A percentile compares a stretch with the other conserved stretches of the same genome.
These are phyloP conservation scores for Lontra canadensis DNA, from an alignment of 2,113 vertebrate species.

Conservation along the genomic window DNA sequence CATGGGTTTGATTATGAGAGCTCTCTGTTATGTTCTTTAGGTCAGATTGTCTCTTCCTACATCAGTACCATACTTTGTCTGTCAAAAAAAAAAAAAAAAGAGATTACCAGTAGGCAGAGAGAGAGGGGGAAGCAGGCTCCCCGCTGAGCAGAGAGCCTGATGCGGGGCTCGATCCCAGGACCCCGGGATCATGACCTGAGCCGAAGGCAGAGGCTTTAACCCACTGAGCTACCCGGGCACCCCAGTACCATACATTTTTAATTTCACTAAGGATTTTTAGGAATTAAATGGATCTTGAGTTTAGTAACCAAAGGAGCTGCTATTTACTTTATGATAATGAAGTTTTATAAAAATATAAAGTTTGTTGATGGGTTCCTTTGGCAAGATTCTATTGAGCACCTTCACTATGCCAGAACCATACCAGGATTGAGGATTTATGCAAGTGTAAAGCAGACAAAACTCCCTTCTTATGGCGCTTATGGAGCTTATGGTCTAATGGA, in stretches of 20 bases:
- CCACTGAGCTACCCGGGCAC: too few species aligned
- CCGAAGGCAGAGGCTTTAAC: too few species aligned
- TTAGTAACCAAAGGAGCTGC: not conserved
- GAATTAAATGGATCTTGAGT: conserved; percentile 7
- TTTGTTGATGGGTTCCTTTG: not conserved
- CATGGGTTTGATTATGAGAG: not conserved
- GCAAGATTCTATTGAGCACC: not conserved
- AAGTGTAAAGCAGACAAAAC: conserved; percentile 14
- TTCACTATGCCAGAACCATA: not conserved
- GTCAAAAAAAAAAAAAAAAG: too few species aligned
- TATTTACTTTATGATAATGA: not conserved
- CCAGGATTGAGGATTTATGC: not conserved
- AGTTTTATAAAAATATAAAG: conserved; percentile 34
- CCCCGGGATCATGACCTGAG: too few species aligned
- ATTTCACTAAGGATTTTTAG: conserved; percentile 35
- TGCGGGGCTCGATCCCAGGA: too few species aligned
- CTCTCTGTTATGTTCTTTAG: not conserved
- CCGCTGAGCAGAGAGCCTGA: too few species aligned
- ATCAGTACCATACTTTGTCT: not conserved
- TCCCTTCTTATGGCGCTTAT: not conserved
- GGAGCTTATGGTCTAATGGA: not conserved
- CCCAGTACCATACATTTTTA: not conserved
- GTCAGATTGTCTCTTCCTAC: not conserved
- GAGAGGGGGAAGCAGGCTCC: too few species aligned
- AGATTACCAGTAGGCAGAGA: too few species aligned